A percentile compares a stretch with the other conserved stretches of the same genome.
Conservation (phyloP, 2,113 vertebrate genomes). For the Hippocampus zosterae region DNA sequence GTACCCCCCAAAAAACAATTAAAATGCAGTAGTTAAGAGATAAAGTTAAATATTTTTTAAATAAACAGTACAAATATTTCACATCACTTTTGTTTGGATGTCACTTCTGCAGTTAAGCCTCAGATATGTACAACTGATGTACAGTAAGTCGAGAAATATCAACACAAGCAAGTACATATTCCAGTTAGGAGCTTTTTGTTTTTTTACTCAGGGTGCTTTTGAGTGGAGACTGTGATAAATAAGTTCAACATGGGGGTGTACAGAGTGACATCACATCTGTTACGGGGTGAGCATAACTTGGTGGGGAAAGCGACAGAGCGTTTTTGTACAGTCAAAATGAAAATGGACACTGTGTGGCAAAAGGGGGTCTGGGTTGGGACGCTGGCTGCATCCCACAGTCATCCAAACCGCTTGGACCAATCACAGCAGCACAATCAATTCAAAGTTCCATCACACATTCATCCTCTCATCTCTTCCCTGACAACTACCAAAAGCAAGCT, state of each 20-base stretch:
- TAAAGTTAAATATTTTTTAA: constrained; percentile 43
- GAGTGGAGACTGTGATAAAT: constrained; percentile 12
- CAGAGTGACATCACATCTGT: constrained; percentile 1
- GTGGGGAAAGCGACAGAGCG: not conserved
- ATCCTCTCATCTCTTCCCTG: not conserved
- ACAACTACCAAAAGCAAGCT: constrained; percentile 4
- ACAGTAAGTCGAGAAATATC: not conserved
- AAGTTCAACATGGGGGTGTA: not conserved
- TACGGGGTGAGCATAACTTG: not conserved
- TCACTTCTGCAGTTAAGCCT: constrained; percentile 41
- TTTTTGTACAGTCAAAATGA: not conserved
- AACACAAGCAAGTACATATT: constrained; percentile 27
- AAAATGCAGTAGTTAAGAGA: constrained; percentile 45
- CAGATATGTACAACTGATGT: constrained; percentile 32
- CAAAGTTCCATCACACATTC: not conserved
- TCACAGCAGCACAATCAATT: constrained; percentile 5
- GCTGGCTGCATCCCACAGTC: not conserved
- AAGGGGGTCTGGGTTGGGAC: not conserved
- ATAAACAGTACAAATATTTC: constrained; percentile 28
- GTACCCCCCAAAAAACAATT: not conserved
- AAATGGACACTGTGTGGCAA: constrained; percentile 26
- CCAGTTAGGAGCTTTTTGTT: constrained; percentile 14
- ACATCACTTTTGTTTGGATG: constrained; percentile 4
- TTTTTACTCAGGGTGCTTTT: constrained; percentile 25
- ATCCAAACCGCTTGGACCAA: constrained; percentile 1